phyloP scores from a whole-genome alignment of 2,113 vertebrate species.

The Scalopus aquaticus region DNA sequence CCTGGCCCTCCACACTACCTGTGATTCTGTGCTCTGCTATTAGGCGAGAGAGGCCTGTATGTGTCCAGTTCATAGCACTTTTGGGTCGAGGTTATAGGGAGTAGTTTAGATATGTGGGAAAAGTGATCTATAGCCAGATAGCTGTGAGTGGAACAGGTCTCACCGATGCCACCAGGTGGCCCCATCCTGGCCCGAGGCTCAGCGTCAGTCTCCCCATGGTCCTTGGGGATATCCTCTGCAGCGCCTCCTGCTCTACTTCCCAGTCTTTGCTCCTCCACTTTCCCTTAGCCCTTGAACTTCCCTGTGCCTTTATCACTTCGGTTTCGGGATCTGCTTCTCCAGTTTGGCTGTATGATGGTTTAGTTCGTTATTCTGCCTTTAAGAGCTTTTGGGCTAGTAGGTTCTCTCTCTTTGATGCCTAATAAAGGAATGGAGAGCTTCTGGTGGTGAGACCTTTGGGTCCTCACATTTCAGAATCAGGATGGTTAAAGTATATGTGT shows the following conservation, averaged over 20 bases:
- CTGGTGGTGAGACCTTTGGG: not conserved
- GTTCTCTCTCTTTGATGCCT: not conserved
- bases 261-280: not conserved
- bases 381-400: not conserved
- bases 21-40: not conserved
- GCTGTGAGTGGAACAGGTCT: not conserved
- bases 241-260: too few species aligned
- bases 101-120: not conserved
- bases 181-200: too few species aligned
- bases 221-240: too few species aligned
- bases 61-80: not conserved
- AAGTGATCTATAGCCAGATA: not conserved
- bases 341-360: not conserved
- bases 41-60: not conserved
- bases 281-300: not conserved
- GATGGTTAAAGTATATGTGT: not conserved
- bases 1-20: not conserved
- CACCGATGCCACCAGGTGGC: too few species aligned
- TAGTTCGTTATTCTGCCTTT: not conserved
- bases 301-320: not conserved
- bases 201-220: too few species aligned
- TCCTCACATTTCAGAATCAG: not conserved
- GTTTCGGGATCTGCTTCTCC: not conserved
- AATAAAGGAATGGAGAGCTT: not conserved
- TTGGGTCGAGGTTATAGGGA: not conserved